Percentiles rank a stretch among this genome's conserved stretches.
Evolutionary conservation across 1,140 invertebrate genomes (phyloP).

Genomic region (Helicoverpa zea): DNA sequence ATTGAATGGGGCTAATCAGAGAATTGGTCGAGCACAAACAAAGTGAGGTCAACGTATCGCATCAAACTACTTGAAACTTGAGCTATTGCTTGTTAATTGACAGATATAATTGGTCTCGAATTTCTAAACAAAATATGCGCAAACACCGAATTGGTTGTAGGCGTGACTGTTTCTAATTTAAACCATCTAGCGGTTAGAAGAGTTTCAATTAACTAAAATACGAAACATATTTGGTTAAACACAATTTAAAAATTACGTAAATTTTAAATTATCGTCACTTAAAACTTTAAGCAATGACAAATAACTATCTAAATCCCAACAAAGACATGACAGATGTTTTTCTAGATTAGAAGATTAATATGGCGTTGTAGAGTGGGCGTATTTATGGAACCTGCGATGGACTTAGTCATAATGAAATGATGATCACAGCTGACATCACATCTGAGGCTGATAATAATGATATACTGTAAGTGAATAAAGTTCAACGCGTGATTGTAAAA

Average conservation of each 20-base stretch:
- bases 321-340: constrained; percentile 40
- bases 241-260: not conserved
- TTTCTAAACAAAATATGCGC: constrained; percentile 39
- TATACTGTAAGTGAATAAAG: constrained; percentile 25
- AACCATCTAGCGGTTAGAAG: not conserved
- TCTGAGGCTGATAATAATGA: constrained; percentile 36
- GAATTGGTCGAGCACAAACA: constrained; percentile 22
- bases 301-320: constrained; percentile 43
- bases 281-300: constrained; percentile 30
- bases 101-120: constrained; percentile 39
- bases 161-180: constrained; percentile 24
- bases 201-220: constrained; percentile 28
- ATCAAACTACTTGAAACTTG: constrained; percentile 28
- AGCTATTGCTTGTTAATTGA: constrained; percentile 39
- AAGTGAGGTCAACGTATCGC: constrained; percentile 30
- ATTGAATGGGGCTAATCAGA: constrained; percentile 30
- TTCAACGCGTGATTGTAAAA: constrained; percentile 33
- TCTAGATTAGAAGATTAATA: constrained; percentile 39
- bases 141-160: constrained; percentile 20
- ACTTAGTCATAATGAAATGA: constrained; percentile 41
- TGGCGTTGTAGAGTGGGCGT: constrained; percentile 47
- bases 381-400: constrained; percentile 37
- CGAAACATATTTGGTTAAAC: not conserved
- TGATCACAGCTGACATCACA: constrained; percentile 37
- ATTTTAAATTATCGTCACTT: constrained; percentile 17